Percentiles rank a stretch among this genome's conserved stretches.
Evolutionary conservation across 1,140 invertebrate species (phyloP).

Genomic region (Drosophila nikananu): DNA sequence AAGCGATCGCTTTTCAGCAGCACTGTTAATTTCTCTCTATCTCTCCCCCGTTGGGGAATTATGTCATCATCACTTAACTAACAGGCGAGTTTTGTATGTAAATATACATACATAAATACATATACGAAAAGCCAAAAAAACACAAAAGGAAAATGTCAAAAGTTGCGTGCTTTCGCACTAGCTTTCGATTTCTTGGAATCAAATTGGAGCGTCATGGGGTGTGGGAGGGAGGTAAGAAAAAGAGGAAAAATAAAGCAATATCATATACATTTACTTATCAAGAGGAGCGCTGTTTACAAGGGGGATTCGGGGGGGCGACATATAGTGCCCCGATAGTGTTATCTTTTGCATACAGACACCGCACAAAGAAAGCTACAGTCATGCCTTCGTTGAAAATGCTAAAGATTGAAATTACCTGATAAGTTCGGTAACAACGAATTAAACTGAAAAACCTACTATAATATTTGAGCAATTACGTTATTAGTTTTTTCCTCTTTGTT

Average conservation of each 20-base stretch:
- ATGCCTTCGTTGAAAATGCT: constrained; percentile 22
- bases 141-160: constrained; percentile 62
- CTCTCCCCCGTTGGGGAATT: constrained; percentile 34
- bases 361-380: constrained; percentile 23
- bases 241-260: background rate
- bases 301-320: background rate
- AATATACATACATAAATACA: background rate
- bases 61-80: constrained; percentile 57
- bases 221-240: background rate
- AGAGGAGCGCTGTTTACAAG: constrained; percentile 31
- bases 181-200: constrained; percentile 68
- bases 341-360: constrained; percentile 18
- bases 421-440: constrained; percentile 7
- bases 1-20: constrained; percentile 37
- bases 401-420: constrained; percentile 24
- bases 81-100: background rate
- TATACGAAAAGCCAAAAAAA: constrained; percentile 23
- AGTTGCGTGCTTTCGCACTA: constrained; percentile 67
- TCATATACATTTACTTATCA: constrained; percentile 10
- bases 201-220: constrained; percentile 10
- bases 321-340: constrained; percentile 33
- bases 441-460: constrained; percentile 1
- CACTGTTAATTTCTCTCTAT: constrained; percentile 38
- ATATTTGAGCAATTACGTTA: constrained; percentile 5
- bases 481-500: background rate